Evolutionary conservation across 2,797 vertebrate species (phyloP), one percentile per base, ranked within the genome.

Genomic region (Protosalanx chinensis): DNA sequence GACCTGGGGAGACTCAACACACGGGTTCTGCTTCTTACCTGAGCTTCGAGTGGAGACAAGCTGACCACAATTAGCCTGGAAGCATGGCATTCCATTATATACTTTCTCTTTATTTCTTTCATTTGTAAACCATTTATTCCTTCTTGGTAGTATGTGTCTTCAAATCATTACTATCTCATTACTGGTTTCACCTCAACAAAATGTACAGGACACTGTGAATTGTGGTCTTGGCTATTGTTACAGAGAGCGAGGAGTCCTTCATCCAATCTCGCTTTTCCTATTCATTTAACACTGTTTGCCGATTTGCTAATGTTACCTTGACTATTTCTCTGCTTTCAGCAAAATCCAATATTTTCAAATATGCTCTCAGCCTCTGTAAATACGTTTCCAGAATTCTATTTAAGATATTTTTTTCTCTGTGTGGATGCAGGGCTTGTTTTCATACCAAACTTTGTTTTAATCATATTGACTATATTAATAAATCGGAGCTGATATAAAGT

Each of bases 261-360:
- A 79, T 79, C 64, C 69, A 72, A 61, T 74, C 82, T 85, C 84
- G 76, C 63, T 82, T 85, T 86, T 82, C 72, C 78, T 78, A 78
- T 85, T 87, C 67, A 81, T 87, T 79, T 49, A 80, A 81, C 79
- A 16, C 35, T 79, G 71, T 88, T 87, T 88, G 84, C 66, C 74
- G 70, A 68, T 68, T 82, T 77, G 81, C 81, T 86, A 84, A 86
- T 87, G 83, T 85, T 87, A 82, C 79, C 65, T 76, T 85, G 85
- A 89, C 85, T 79, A 88, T 87, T 89, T 86, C 84, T 89, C 82
- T 75, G 72, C 72, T 82, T 82, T 82, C 76, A 76, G 80, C 76
- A 73, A 86, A 90, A 90, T 90, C 84, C 77, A 89, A 87, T 90
- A 87, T 87, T 88, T 87, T 77, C 79, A 82, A 84, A 88, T 85